Evolutionary conservation across 2,888 invertebrate species (phyloP).

Genomic region (Drosophila mayaguana): DNA sequence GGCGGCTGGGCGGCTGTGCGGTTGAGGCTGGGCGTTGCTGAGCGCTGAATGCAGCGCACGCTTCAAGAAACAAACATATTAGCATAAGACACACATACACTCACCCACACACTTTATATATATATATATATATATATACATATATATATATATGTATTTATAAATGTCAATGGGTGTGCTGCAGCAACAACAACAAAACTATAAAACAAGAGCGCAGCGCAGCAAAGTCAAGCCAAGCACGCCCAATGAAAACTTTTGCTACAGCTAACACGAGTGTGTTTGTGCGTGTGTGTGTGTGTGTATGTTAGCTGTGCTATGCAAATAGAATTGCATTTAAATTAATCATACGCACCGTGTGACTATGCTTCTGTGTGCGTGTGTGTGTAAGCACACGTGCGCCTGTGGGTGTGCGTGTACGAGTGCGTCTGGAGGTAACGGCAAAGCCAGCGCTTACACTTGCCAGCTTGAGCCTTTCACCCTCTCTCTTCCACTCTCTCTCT

Average conservation of each 20-base stretch:
- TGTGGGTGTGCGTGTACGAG: not conserved
- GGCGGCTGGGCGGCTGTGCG: too few relatives aligned
- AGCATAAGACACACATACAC: constrained; percentile 43
- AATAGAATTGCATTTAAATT: constrained; percentile 79
- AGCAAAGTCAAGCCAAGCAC: constrained; percentile 1
- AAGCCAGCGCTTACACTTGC: constrained; percentile 36
- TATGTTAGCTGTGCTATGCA: constrained; percentile 51
- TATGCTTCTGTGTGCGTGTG: constrained; percentile 3
- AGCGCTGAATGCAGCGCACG: constrained; percentile 49
- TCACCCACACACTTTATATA: constrained; percentile 19
- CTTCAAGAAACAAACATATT: constrained; percentile 67
- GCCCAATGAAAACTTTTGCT: constrained; percentile 27
- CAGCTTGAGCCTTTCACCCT: constrained; percentile 5
- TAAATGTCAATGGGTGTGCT: constrained; percentile 38
- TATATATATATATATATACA: too few relatives aligned
- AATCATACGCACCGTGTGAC: constrained; percentile 74
- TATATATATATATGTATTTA: not conserved
- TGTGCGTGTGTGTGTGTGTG: not conserved
- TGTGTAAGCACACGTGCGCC: constrained; percentile 6
- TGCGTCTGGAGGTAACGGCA: constrained; percentile 16
- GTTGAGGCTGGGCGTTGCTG: too few relatives aligned
- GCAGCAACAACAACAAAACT: constrained; percentile 24
- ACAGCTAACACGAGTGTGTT: not conserved
- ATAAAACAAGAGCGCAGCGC: constrained; percentile 4
- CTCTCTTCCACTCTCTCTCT: not conserved